Conservation (phyloP, 2,797 vertebrate genomes). For the Phaenicophaeus curvirostris region DNA sequence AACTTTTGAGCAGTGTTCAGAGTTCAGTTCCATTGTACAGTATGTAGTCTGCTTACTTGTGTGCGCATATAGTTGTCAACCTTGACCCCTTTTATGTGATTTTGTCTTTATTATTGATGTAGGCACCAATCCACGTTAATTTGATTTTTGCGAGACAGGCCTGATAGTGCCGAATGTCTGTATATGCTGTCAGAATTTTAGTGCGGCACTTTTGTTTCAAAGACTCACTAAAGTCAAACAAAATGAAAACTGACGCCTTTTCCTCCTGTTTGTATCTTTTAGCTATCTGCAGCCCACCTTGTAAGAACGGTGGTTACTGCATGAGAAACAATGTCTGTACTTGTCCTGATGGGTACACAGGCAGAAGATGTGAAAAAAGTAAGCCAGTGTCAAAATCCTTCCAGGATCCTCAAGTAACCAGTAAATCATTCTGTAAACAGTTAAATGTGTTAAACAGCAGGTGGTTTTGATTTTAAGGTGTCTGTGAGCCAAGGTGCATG, state of each 20-base stretch:
- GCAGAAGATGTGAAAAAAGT: conserved; percentile 91
- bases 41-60: background rate
- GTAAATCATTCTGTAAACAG: background rate
- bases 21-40: background rate
- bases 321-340: conserved; percentile 90
- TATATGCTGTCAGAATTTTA: background rate
- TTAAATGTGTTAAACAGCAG: background rate
- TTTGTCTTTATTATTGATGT: background rate
- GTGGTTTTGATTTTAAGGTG: conserved; percentile 76
- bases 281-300: conserved; percentile 91
- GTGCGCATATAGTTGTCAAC: background rate
- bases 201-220: background rate
- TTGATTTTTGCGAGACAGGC: background rate
- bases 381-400: conserved; percentile 64
- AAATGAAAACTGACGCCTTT: background rate
- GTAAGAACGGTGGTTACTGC: conserved; percentile 92
- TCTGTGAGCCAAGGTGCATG: conserved; percentile 91
- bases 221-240: background rate
- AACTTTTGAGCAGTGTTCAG: background rate
- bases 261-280: conserved; percentile 27
- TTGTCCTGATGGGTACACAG: conserved; percentile 88
- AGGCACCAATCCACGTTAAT: background rate
- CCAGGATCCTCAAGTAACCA: background rate
- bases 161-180: background rate
- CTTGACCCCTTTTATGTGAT: background rate